phyloP scores from a whole-genome alignment of 2,888 invertebrate species.

The Noctua janthe region DNA sequence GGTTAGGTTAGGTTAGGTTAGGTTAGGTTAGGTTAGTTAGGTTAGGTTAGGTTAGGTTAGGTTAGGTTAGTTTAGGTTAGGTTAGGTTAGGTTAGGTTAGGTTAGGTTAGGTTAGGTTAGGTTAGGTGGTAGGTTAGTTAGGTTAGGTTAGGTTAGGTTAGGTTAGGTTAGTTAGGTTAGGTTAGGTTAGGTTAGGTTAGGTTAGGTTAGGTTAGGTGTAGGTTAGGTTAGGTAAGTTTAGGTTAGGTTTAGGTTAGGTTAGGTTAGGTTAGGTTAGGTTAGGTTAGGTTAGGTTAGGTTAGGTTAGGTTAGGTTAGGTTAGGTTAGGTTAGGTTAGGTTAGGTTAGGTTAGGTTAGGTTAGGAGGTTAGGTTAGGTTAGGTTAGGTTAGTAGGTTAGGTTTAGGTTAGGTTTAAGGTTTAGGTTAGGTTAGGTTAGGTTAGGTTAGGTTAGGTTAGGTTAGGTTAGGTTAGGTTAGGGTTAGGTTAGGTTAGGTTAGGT shows the following conservation, averaged over 20 bases:
- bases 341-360: conserved; percentile 66
- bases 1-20: conserved; percentile 46
- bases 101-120: neutral
- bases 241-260: conserved; percentile 61
- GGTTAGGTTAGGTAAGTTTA: conserved; percentile 54
- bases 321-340: conserved; percentile 69
- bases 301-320: conserved; percentile 66
- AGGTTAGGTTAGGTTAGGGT: conserved; percentile 46
- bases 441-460: conserved; percentile 59
- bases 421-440: conserved; percentile 61
- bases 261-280: conserved; percentile 64
- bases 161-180: conserved; percentile 50
- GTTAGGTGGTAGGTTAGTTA: conserved; percentile 42
- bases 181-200: conserved; percentile 55
- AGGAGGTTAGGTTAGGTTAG: conserved; percentile 61
- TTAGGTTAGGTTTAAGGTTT: conserved; percentile 58
- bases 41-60: conserved; percentile 53
- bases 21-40: conserved; percentile 50
- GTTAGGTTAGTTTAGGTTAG: conserved; percentile 22
- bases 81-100: neutral
- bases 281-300: conserved; percentile 63
- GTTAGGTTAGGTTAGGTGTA: conserved; percentile 54
- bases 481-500: conserved; percentile 53
- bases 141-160: conserved; percentile 59
- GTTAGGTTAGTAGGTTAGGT: conserved; percentile 53